Evolutionary conservation across 2,113 vertebrate genomes (phyloP).

Genomic region (Mesoclemmys tuberculata): DNA sequence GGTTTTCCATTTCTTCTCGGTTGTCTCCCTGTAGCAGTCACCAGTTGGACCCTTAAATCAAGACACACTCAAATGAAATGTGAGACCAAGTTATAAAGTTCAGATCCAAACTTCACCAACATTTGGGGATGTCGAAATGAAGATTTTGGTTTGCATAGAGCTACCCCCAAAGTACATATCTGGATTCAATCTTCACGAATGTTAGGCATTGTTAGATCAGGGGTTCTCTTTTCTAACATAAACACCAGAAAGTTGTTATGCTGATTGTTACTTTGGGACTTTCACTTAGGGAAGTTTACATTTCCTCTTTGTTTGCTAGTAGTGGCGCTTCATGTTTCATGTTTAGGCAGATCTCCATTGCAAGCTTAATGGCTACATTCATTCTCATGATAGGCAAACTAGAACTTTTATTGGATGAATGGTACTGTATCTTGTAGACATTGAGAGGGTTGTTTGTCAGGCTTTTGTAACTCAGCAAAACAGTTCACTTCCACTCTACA

Average conservation of each 20-base stretch:
- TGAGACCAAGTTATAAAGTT: neutral
- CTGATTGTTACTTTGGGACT: neutral
- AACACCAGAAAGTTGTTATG: neutral
- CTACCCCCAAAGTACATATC: neutral
- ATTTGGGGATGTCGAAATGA: neutral
- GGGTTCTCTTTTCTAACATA: neutral
- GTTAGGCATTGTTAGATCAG: neutral
- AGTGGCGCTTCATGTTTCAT: neutral
- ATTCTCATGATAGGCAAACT: neutral
- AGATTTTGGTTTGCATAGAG: neutral
- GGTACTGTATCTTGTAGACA: neutral
- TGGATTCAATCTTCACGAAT: neutral
- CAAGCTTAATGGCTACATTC: neutral
- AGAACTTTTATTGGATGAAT: neutral
- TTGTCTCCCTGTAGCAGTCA: neutral
- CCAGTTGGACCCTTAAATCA: neutral
- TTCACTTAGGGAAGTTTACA: neutral
- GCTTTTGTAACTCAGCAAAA: slow-evolving; percentile 51
- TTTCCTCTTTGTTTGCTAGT: neutral
- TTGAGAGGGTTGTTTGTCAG: slow-evolving; percentile 50
- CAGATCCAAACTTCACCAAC: neutral
- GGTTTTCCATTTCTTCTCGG: neutral
- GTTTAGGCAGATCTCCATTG: neutral
- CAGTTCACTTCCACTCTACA: slow-evolving; percentile 51
- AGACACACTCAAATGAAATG: neutral